phyloP scores from a whole-genome alignment of 30 jellyfish, hydroid and myxozoan genomes.

The Cassiopea andromeda region DNA sequence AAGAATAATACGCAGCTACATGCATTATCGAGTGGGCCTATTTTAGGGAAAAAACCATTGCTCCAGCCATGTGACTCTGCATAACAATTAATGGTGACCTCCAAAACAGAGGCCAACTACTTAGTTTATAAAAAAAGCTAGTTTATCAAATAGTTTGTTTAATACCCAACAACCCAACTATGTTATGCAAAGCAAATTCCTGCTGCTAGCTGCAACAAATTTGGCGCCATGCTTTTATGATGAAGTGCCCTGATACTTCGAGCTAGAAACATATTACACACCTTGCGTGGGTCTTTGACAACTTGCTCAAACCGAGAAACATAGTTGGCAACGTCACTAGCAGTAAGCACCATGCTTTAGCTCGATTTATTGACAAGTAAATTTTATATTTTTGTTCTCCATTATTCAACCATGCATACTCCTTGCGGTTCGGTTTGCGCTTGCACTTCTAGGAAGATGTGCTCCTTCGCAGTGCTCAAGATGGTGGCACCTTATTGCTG shows the following conservation, averaged over 20 bases:
- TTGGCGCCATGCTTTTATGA: constrained; percentile 16
- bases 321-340: constrained; percentile 40
- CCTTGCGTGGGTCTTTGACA: constrained; percentile 70
- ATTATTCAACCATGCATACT: too few species aligned
- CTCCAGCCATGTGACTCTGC: too few species aligned
- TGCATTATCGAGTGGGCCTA: too few species aligned
- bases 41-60: too few species aligned
- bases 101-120: too few species aligned
- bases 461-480: constrained; percentile 2
- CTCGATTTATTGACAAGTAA: neutral
- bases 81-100: too few species aligned
- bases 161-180: neutral
- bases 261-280: neutral
- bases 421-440: too few species aligned
- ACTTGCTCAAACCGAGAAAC: constrained; percentile 43
- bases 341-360: constrained; percentile 52
- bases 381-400: too few species aligned
- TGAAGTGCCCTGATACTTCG: neutral
- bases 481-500: too few species aligned
- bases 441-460: neutral
- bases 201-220: neutral
- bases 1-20: too few species aligned
- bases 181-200: too few species aligned
- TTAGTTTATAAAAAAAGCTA: neutral
- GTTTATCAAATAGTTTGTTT: neutral